Evolutionary conservation across 2,888 invertebrate genomes (phyloP).

Genomic region (Ochlodes sylvanus): DNA sequence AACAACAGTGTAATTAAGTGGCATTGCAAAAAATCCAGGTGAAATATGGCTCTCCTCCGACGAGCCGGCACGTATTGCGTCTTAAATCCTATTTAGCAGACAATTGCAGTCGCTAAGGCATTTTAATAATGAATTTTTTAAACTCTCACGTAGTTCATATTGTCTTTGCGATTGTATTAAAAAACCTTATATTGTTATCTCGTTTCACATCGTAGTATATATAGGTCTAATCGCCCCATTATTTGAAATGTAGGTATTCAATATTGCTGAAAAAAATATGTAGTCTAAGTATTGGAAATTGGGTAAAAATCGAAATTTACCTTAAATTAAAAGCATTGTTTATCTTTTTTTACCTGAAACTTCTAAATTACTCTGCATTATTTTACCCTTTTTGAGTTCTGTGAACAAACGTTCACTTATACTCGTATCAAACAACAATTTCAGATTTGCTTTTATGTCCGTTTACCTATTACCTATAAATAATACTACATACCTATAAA

Average conservation of each 20-base stretch:
- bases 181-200: background rate
- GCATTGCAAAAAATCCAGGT: slow-evolving; percentile 41
- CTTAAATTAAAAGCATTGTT: no score
- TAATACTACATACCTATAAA: no score
- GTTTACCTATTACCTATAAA: no score
- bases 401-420: no score
- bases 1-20: slow-evolving; percentile 9
- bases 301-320: no score
- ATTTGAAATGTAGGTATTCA: no score
- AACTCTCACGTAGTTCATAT: slow-evolving; percentile 68
- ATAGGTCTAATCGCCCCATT: no score
- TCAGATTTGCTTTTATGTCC: no score
- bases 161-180: slow-evolving; percentile 10
- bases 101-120: slow-evolving; percentile 71
- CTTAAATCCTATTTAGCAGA: slow-evolving; percentile 77
- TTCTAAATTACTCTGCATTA: no score
- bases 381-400: no score
- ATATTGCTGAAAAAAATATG: background rate
- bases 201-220: background rate
- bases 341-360: no score
- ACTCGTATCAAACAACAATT: no score
- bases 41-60: slow-evolving; percentile 49
- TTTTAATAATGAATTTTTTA: slow-evolving; percentile 81
- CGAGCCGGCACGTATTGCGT: slow-evolving; percentile 70
- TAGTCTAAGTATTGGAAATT: background rate